These are phyloP conservation scores for Papilio demoleus DNA, from an alignment of 2,888 invertebrate genomes.

Conservation along the genomic window DNA sequence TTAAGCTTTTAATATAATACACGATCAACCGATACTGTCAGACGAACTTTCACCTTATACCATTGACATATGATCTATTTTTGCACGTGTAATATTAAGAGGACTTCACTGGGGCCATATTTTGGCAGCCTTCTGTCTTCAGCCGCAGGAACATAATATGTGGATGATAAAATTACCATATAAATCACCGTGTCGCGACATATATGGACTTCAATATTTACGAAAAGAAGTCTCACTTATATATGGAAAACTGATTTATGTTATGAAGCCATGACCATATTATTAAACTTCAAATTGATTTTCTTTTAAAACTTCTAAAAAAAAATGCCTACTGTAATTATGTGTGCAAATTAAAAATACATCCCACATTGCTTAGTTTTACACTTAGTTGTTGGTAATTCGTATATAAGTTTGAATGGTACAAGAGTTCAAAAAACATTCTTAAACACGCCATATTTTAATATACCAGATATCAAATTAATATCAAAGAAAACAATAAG, in stretches of 20 bases:
- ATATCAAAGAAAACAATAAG: conserved; percentile 1
- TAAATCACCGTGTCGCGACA: conserved; percentile 74
- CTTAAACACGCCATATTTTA: too few relatives aligned
- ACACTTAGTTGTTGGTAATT: too few relatives aligned
- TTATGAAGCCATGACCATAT: conserved; percentile 56
- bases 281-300: conserved; percentile 5
- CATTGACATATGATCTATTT: conserved; percentile 6
- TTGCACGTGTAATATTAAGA: conserved; percentile 6
- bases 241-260: conserved; percentile 58
- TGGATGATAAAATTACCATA: conserved; percentile 82
- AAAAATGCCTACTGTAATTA: not conserved
- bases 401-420: too few relatives aligned
- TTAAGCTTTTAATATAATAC: conserved; percentile 41
- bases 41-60: not conserved
- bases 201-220: conserved; percentile 53
- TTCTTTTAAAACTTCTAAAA: too few relatives aligned
- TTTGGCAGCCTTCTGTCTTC: conserved; percentile 69
- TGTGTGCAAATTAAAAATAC: not conserved
- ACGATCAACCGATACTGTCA: conserved; percentile 4
- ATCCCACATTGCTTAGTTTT: not conserved
- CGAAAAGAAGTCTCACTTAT: conserved; percentile 70
- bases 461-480: not conserved
- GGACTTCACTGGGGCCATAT: conserved; percentile 52
- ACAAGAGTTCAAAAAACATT: too few relatives aligned
- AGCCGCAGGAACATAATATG: conserved; percentile 78